Evolutionary conservation across 2,888 invertebrate genomes (phyloP), one percentile per base, ranked within the genome.

Genomic region (Drosophila helvetica): DNA sequence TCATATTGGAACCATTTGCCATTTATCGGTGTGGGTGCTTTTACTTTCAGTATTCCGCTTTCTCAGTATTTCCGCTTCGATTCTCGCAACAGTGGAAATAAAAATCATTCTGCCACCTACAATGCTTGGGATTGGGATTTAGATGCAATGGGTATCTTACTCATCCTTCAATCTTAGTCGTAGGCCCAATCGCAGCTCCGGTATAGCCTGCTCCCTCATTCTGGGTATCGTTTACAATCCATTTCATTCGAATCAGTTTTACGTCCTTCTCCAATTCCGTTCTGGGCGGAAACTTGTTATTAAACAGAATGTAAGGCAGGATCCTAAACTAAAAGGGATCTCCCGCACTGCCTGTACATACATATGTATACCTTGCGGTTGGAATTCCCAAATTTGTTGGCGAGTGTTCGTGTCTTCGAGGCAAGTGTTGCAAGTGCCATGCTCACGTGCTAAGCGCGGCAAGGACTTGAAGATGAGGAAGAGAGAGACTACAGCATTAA

Each of bases 181-280:
- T 2, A 12, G 33, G 5, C 12, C 33, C 33, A 12, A 10, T 30
- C 30, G 30, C 10, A 12, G 30, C 10, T 10, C 10, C 30, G 30
- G 1, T 33, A 33, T 33, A 12, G 33, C 12, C 33, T n/a, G 19
- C 6, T 17, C 5, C 15, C 46, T 52, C 45, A 53, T 30, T 52
- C 56, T 56, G 66, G 69, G 65, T 78, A 78, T 86, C 78, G 67
- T 78, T 78, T 69, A 74, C 81, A 81, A 81, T 80, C 74, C 87
- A 80, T 78, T 81, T 78, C 59, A 87, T 78, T 63, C 85, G 55
- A 78, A 84, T 74, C 67, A 71, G 7, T 76, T 84, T 48, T 73
- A 45, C 55, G 63, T 10, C 22, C 38, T 15, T 43, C 66, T 45
- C 30, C 25, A 54, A 55, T 48, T 48, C 54, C 2, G 38, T n/a